Percentiles rank a stretch among this genome's conserved stretches.
These are phyloP conservation scores for Phrynocephalus vlangalii DNA, from an alignment of 2,797 vertebrate genomes.

Conservation along the genomic window DNA sequence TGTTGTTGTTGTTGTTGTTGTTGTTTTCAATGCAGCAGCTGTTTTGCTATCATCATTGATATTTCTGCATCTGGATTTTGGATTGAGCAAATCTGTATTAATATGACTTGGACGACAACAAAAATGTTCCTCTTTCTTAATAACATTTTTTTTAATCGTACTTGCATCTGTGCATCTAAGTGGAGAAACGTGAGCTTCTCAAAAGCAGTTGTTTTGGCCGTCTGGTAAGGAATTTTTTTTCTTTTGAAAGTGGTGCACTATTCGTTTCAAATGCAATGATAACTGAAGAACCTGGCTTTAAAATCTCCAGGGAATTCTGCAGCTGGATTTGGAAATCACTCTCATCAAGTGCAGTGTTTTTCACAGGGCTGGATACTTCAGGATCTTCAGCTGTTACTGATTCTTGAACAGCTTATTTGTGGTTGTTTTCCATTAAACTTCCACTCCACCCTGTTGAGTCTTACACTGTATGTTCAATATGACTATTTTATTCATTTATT, in stretches of 20 bases:
- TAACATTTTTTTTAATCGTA: not conserved
- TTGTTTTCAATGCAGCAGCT: not conserved
- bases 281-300: not conserved
- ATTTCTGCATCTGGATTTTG: not conserved
- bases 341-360: not conserved
- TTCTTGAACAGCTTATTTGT: not conserved
- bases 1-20: not conserved
- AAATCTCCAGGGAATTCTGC: no score
- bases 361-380: not conserved
- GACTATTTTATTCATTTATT: not conserved
- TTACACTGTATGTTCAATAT: not conserved
- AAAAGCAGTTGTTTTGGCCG: not conserved
- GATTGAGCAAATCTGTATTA: not conserved
- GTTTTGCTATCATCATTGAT: not conserved
- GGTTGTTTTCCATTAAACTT: no score
- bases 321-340: not conserved
- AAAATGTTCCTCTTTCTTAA: not conserved
- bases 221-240: not conserved
- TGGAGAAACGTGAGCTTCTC: not conserved
- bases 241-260: not conserved
- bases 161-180: not conserved
- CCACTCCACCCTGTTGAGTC: not conserved
- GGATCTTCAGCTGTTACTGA: not conserved
- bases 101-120: not conserved
- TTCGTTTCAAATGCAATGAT: not conserved